phyloP scores from a whole-genome alignment of 2,113 vertebrate genomes.

The Oreotrochilus melanogaster region DNA sequence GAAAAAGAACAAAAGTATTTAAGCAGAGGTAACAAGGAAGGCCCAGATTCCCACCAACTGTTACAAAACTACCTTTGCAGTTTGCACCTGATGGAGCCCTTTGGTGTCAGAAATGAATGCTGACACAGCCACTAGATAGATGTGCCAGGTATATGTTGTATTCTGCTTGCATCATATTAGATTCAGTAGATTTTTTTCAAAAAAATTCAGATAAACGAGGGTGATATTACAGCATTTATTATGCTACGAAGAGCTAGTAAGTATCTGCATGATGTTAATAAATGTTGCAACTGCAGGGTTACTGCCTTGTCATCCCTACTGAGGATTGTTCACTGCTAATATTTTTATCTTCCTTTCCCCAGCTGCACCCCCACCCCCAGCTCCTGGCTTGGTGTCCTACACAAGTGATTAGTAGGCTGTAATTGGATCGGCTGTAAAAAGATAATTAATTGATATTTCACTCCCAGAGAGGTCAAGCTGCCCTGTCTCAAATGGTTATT shows the following conservation, averaged over 20 bases:
- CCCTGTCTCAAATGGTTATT: slow-evolving; percentile 64
- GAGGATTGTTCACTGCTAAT: neutral
- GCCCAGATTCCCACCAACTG: neutral
- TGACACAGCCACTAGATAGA: neutral
- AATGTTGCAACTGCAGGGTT: neutral
- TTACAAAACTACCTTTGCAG: neutral
- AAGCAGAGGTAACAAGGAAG: neutral
- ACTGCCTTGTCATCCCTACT: neutral
- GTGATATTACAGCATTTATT: slow-evolving; percentile 4
- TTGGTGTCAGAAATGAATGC: neutral
- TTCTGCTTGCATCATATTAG: neutral
- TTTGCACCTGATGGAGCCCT: neutral
- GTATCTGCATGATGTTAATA: slow-evolving; percentile 53
- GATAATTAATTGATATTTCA: slow-evolving; percentile 83
- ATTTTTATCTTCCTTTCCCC: neutral
- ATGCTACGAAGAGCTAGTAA: slow-evolving; percentile 59
- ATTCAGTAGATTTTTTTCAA: neutral
- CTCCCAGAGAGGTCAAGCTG: slow-evolving; percentile 82
- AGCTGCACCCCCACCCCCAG: neutral
- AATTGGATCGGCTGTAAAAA: slow-evolving; percentile 81
- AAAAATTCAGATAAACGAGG: slow-evolving; percentile 48
- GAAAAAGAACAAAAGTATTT: neutral
- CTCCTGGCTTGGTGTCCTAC: slow-evolving; percentile 68
- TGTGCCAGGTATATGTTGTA: neutral
- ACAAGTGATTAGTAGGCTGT: slow-evolving; percentile 80